A percentile compares a stretch with the other conserved stretches of the same genome.
Conservation (phyloP, 2,888 invertebrate species). For the Ormyrus nitidulus region DNA sequence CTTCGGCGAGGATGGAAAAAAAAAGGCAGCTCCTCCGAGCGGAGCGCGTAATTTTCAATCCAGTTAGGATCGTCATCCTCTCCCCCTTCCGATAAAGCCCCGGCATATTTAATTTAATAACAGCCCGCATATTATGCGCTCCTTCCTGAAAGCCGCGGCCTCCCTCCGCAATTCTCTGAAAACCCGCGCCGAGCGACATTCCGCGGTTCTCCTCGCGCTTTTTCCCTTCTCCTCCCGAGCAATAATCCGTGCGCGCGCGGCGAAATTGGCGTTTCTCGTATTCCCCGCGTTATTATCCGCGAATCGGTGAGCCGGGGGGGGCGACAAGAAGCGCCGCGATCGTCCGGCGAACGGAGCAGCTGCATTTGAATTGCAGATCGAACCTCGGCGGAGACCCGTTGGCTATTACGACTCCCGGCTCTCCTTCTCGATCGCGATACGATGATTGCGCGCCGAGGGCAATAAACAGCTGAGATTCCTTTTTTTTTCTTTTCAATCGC, state of each 20-base stretch:
- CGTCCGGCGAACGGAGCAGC: constrained; percentile 12
- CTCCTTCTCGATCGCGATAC: background rate
- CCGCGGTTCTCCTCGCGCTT: constrained; percentile 15
- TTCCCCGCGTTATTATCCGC: background rate
- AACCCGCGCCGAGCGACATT: background rate
- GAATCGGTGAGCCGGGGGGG: background rate
- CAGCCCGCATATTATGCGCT: no score
- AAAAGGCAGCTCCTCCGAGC: no score
- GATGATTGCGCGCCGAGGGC: no score
- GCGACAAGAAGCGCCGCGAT: no score
- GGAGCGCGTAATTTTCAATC: no score
- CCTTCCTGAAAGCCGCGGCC: background rate
- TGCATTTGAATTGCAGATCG: constrained; percentile 36
- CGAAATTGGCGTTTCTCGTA: background rate
- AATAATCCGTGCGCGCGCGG: background rate
- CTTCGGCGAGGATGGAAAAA: no score
- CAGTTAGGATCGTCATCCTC: no score
- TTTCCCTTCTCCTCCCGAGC: background rate
- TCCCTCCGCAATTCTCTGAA: background rate
- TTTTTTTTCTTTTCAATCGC: no score
- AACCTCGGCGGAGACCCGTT: constrained; percentile 10
- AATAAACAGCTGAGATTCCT: no score
- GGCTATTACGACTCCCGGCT: constrained; percentile 11
- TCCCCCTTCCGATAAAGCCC: no score
- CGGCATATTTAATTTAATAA: no score